Evolutionary conservation across 2,888 invertebrate species (phyloP).

Genomic region (Arrhopalites spinosus): DNA sequence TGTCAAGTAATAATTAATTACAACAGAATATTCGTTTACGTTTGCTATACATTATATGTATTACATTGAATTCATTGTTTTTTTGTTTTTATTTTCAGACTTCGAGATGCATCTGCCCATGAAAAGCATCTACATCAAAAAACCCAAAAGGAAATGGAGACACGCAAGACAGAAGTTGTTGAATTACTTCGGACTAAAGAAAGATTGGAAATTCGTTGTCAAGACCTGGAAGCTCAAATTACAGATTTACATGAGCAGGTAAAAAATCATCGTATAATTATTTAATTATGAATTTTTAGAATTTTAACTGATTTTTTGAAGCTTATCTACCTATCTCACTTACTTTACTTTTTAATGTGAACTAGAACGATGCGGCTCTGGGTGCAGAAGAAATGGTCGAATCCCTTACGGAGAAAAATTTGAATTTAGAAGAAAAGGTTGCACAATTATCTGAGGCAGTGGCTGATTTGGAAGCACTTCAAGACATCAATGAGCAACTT

Average conservation of each 20-base stretch:
- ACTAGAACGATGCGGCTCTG: slow-evolving; percentile 94
- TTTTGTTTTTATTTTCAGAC: too few species aligned
- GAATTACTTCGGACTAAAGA: slow-evolving; percentile 86
- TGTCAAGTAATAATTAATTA: slow-evolving; percentile 68
- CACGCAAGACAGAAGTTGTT: slow-evolving; percentile 81
- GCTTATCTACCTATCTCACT: too few species aligned
- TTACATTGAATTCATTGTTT: too few species aligned
- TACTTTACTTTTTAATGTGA: not conserved
- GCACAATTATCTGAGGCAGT: slow-evolving; percentile 89
- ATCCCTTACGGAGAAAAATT: slow-evolving; percentile 89
- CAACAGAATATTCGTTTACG: too few species aligned
- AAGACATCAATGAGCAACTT: slow-evolving; percentile 96
- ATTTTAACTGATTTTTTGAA: not conserved
- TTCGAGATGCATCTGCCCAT: slow-evolving; percentile 90
- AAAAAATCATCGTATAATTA: slow-evolving; percentile 39
- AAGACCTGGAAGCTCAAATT: slow-evolving; percentile 84
- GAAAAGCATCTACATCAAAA: slow-evolving; percentile 93
- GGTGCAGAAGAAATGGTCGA: slow-evolving; percentile 99
- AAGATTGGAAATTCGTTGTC: slow-evolving; percentile 78
- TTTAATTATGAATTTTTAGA: too few species aligned
- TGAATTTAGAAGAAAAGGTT: slow-evolving; percentile 90
- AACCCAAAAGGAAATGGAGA: slow-evolving; percentile 86
- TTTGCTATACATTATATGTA: not conserved
- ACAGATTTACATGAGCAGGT: slow-evolving; percentile 91
- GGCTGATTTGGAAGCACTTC: slow-evolving; percentile 83